Percentiles rank a stretch among this genome's conserved stretches.
These are phyloP conservation scores for Rhorus exstirpatorius DNA, from an alignment of 2,888 invertebrate species.

Conservation along the genomic window DNA sequence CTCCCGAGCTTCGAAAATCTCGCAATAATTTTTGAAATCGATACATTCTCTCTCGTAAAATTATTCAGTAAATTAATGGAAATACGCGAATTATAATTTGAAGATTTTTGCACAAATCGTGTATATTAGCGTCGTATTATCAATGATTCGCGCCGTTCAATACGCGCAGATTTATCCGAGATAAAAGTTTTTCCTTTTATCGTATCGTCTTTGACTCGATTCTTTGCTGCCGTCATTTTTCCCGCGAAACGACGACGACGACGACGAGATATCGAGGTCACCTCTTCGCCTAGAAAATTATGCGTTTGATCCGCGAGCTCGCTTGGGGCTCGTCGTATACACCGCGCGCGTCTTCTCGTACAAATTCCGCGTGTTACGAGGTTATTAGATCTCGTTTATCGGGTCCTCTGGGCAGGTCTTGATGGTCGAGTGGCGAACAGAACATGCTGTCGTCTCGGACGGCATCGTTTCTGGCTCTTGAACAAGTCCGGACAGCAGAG, in stretches of 20 bases:
- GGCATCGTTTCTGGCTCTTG: conserved; percentile 61
- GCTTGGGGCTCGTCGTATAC: conserved; percentile 16
- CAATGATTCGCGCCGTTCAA: not conserved
- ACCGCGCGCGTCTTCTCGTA: not conserved
- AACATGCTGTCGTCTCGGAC: conserved; percentile 42
- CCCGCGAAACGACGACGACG: not conserved
- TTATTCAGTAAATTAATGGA: not conserved
- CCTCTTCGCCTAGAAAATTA: conserved; percentile 17
- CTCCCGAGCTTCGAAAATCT: too few species aligned
- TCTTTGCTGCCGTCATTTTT: not conserved
- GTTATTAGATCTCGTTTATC: conserved; percentile 65
- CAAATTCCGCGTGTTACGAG: conserved; percentile 39
- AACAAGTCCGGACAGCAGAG: conserved; percentile 66
- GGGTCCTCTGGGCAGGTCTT: conserved; percentile 54
- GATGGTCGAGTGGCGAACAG: conserved; percentile 39
- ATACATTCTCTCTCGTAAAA: not conserved
- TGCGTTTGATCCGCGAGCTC: conserved; percentile 37
- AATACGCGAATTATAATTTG: not conserved
- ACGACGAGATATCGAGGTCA: conserved; percentile 45
- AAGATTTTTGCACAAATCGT: not conserved
- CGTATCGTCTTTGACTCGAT: not conserved
- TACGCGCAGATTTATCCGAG: not conserved
- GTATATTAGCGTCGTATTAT: not conserved
- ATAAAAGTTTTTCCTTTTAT: not conserved
- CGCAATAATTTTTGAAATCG: too few species aligned